Base-by-base conservation (phyloP, 2,888 invertebrate species). In the Molanna angustata region DNA sequence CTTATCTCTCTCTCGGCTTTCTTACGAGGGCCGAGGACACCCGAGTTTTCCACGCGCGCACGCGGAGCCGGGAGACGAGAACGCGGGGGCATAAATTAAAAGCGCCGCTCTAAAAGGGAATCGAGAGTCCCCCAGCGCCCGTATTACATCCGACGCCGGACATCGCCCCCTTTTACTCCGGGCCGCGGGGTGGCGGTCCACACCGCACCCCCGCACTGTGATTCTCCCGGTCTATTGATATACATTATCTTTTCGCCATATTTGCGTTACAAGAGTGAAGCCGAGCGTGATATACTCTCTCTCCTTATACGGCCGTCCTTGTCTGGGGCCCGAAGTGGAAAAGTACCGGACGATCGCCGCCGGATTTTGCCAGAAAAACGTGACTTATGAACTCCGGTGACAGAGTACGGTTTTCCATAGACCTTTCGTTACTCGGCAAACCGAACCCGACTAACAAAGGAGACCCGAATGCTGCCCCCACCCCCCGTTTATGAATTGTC, bases 231-330 rank as follows among this genome's bases (percentile, higher is more conserved):
- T 52, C 45, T 52, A 51, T 51, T 48, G 44, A 54, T 57, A 57
- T 53, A 54, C 52, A 52, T 52, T 52, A 56, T 56, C 56, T 56
- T 49, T 49, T 56, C 42, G 52, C 44, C 14, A 41, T 52, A 47
- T 49, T 49, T 49, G 22, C 43, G 13, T 44, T 43, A 44, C 35
- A 43, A 53, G 41, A 50, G 52, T 17, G 22, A 42, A 33, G 49
- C 48, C 31, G 31, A 39, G 45, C 40, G 18, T 44, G 33, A 46
- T 40, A 20, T 32, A 16, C n/a, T n/a, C n/a, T n/a, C n/a, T n/a
- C n/a, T n/a, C 13, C 7, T 35, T 21, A 43, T 47, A 42, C 37
- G 37, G 37, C 52, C 35, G 47, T 51, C 54, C 47, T 32, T 42
- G 33, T 54, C 40, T 27, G 22, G 42, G 18, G 42, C 2, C 50